Conservation (phyloP, 1,140 invertebrate species). For the Drosophila ambigua region DNA sequence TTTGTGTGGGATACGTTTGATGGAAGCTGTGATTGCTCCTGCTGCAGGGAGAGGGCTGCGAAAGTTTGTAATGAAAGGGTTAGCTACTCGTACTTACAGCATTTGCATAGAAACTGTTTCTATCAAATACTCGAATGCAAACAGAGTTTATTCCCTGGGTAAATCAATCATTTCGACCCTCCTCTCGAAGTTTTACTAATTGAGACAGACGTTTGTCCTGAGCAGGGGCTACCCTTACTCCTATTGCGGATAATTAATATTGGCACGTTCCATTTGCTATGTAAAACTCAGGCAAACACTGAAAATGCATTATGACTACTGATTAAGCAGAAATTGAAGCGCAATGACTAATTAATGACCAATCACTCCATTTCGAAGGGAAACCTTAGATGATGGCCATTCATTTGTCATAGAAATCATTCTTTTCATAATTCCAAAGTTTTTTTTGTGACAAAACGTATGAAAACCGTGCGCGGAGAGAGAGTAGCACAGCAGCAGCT, state of each 20-base stretch:
- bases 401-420: neutral
- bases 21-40: conserved; percentile 46
- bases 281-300: conserved; percentile 27
- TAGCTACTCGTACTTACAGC: neutral
- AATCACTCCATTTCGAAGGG: neutral
- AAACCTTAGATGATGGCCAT: neutral
- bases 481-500: conserved; percentile 4
- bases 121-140: neutral
- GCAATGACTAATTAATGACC: conserved; percentile 26
- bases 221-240: neutral
- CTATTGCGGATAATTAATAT: conserved; percentile 26
- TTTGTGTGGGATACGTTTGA: conserved; percentile 40
- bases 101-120: neutral
- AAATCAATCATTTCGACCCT: conserved; percentile 17
- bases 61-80: conserved; percentile 25
- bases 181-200: conserved; percentile 21
- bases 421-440: conserved; percentile 1
- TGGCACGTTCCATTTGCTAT: conserved; percentile 35
- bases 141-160: neutral
- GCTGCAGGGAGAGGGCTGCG: neutral
- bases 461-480: conserved; percentile 1
- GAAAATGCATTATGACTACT: conserved; percentile 44
- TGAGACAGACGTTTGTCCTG: conserved; percentile 19
- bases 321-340: conserved; percentile 27
- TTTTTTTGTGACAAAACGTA: neutral